Base-by-base conservation (phyloP, 2,888 invertebrate genomes). In the Dicroscelio sp. region DNA sequence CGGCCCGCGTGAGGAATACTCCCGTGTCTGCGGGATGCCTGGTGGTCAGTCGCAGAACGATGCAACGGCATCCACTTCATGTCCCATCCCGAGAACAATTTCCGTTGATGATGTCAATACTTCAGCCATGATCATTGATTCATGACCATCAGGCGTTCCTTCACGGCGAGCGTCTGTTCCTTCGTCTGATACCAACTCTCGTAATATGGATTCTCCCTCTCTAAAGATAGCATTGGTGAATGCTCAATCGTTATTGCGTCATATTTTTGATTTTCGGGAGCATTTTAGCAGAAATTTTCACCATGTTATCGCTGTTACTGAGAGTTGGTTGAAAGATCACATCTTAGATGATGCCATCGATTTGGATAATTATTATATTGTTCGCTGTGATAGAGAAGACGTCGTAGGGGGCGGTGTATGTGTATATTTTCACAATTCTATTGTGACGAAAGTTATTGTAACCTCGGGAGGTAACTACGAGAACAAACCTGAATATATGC, bases 301-400 rank as follows among this genome's bases (percentile, higher is more conserved):
- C n/a, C 65, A 65, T 33, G 14, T 65, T n/a, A 69, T 69, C 12
- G 67, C 38, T 3, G 38, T 69, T 3, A 69, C 38, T 38, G 67
- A 69, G 67, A 73, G 31, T 14, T 78, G 76, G 76, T 31, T 78
- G 20, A 60, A 60, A 2, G 63, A 78, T 2, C 27, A 35, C 31
- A 79, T 65, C 17, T 23, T 79, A 0, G 78, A 79, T 38, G 43
- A 30, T 25, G 10, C 48, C 5, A 30, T 79, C 0, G 6, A 43
- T 2, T 20, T 79, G 17, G 10, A 27, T 1, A 17, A 65, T n/a
- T 79, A 79, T 23, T 79, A 65, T 8, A 48, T 79, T 12, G 10
- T 79, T 1, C 78, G 78, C 17, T 2, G 48, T 17, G 78, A 79
- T 48, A 30, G 78, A 31, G 1, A 1, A 10, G 5, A 10, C 4